These are phyloP conservation scores for Lordiphosa collinella DNA, from an alignment of 1,140 invertebrate genomes.

Conservation along the genomic window DNA sequence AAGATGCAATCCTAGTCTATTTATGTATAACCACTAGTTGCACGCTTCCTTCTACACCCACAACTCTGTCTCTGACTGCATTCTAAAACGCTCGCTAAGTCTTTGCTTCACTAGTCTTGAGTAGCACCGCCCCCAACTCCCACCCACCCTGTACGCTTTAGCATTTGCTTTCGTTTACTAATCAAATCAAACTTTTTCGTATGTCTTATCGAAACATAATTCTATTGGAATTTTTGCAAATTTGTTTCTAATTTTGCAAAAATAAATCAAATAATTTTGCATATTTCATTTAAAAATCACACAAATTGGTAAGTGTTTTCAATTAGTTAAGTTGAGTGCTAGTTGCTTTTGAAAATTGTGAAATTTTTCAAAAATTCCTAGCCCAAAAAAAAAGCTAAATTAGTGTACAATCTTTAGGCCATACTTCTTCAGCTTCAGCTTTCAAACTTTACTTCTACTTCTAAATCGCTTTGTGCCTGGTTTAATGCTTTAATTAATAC, in stretches of 20 bases:
- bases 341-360: constrained; percentile 22
- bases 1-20: constrained; percentile 39
- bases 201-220: constrained; percentile 55
- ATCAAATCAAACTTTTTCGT: constrained; percentile 53
- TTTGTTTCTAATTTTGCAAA: constrained; percentile 57
- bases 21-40: constrained; percentile 23
- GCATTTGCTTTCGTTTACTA: constrained; percentile 65
- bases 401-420: constrained; percentile 17
- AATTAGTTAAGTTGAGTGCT: constrained; percentile 37
- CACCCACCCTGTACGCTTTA: constrained; percentile 16
- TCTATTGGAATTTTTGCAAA: constrained; percentile 62
- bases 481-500: background rate
- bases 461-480: constrained; percentile 38
- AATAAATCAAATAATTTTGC: constrained; percentile 32
- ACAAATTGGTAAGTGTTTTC: constrained; percentile 67
- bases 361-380: constrained; percentile 17
- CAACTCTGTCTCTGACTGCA: constrained; percentile 13
- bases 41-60: constrained; percentile 26
- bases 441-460: constrained; percentile 28
- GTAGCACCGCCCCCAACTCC: constrained; percentile 1
- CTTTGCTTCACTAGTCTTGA: constrained; percentile 9
- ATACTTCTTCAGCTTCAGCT: constrained; percentile 12
- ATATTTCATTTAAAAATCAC: constrained; percentile 52
- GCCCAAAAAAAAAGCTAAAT: constrained; percentile 21
- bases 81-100: constrained; percentile 19